Base-by-base conservation (phyloP, 2,888 invertebrate species). In the Scelioninae gen. 2 region DNA sequence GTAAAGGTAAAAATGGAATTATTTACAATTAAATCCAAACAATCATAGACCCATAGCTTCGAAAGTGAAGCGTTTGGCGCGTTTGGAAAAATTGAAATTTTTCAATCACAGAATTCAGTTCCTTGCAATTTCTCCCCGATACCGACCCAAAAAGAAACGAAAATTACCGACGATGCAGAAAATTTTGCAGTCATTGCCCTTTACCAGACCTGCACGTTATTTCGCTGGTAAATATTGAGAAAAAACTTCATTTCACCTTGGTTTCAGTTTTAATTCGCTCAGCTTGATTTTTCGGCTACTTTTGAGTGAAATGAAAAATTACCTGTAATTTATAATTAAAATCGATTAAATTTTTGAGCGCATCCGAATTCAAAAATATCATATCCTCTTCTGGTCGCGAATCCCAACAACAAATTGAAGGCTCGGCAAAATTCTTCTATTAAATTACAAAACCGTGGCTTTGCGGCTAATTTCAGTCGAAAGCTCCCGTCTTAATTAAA, bases 401-500 rank as follows among this genome's bases (percentile, higher is more conserved):
- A 37, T 45, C 45, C 11, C 9, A 60, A 46, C 9, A 60, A 46
- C 37, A 46, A 48, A 53, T 25, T 15, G 31, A 33, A 39, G 41
- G 18, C 11, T 43, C 31, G 31, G 45, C 19, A 35, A 35, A 39
- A 39, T 6, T 28, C 37, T 37, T 50, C 25, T 41, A 50, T 50
- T 43, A 22, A 52, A 45, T 45, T 55, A 46, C 46, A 65, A 45
- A 53, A 53, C 25, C 25, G 25, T 45, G 31, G 28, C 33, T 65
- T 65, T 15, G 48, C 45, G 48, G 53, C 65, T 65, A 65, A 65
- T 65, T 57, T 65, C 16, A 46, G 16, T 5, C 19, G 25, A 65
- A 52, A 65, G 57, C 37, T 22, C 15, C 11, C 33, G 25, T 53
- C 45, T 65, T 57, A 65, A 65, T 65, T 65, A 57, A 65, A 65